phyloP scores from a whole-genome alignment of 1,140 invertebrate genomes.

The Daktulosphaira vitifoliae region DNA sequence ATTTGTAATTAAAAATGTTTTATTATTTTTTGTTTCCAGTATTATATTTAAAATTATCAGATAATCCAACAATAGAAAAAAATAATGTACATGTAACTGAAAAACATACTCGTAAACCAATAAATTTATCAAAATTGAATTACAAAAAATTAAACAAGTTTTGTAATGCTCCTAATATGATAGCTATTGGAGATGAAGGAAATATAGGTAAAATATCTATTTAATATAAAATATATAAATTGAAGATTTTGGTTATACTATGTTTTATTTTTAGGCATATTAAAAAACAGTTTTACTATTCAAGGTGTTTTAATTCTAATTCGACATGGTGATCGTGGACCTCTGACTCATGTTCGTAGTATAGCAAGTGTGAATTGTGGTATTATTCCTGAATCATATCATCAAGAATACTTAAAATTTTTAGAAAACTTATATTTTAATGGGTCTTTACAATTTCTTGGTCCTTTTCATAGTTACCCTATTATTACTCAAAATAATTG shows the following conservation, averaged over 20 bases:
- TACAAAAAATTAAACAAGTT: neutral
- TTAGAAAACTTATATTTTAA: slow-evolving; percentile 9
- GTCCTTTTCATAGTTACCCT: slow-evolving; percentile 74
- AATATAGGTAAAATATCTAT: slow-evolving; percentile 25
- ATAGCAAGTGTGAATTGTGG: slow-evolving; percentile 68
- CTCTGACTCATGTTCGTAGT: slow-evolving; percentile 66
- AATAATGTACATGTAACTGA: neutral
- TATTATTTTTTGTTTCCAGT: neutral
- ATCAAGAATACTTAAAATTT: slow-evolving; percentile 27
- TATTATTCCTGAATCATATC: slow-evolving; percentile 32
- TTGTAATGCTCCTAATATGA: neutral
- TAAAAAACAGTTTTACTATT: slow-evolving; percentile 57
- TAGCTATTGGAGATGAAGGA: slow-evolving; percentile 57
- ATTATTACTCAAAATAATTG: slow-evolving; percentile 46
- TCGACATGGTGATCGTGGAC: slow-evolving; percentile 79
- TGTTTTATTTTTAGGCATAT: slow-evolving; percentile 48
- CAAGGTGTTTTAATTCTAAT: slow-evolving; percentile 70
- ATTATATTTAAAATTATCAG: slow-evolving; percentile 16
- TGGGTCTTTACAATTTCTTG: slow-evolving; percentile 48
- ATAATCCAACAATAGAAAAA: neutral
- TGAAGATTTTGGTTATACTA: no score
- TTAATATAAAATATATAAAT: no score
- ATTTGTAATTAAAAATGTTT: no score
- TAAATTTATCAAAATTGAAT: neutral
- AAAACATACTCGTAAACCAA: neutral